phyloP scores from a whole-genome alignment of 1,140 invertebrate species.

The Brachionus plicatilis region DNA sequence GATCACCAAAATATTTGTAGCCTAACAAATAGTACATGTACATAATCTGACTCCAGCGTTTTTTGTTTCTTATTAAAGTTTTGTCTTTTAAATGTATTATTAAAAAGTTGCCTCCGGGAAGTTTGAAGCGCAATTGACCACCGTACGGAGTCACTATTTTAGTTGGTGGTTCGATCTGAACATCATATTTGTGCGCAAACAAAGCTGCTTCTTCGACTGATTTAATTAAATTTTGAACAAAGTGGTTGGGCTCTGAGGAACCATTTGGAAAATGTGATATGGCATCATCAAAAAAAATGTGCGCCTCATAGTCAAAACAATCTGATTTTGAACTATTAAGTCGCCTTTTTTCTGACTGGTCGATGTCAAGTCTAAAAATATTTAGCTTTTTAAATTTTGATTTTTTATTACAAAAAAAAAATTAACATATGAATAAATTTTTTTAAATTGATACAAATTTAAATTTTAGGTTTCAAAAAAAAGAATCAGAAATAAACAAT shows the following conservation, averaged over 20 bases:
- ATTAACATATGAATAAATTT: neutral
- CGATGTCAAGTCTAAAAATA: constrained; percentile 12
- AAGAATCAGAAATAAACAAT: neutral
- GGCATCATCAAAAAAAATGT: constrained; percentile 40
- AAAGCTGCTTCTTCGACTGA: constrained; percentile 48
- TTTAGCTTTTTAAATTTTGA: neutral
- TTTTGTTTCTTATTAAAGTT: constrained; percentile 55
- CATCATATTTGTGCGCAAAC: constrained; percentile 42
- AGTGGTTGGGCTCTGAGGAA: constrained; percentile 44
- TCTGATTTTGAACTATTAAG: neutral
- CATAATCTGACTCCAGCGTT: constrained; percentile 64
- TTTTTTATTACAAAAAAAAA: neutral
- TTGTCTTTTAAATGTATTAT: constrained; percentile 58
- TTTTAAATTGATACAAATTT: too few species aligned
- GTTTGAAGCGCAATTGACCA: constrained; percentile 52
- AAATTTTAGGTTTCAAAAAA: too few species aligned
- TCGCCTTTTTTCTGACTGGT: constrained; percentile 19
- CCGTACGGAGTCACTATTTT: constrained; percentile 57
- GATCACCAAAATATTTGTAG: constrained; percentile 63
- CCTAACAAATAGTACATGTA: constrained; percentile 97
- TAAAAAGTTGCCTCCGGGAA: constrained; percentile 56
- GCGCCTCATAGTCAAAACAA: constrained; percentile 27
- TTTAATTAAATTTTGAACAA: constrained; percentile 45
- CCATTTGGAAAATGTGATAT: constrained; percentile 17
- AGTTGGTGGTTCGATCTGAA: constrained; percentile 46